phyloP scores from a whole-genome alignment of 2,113 vertebrate species.

The Columba livia region DNA sequence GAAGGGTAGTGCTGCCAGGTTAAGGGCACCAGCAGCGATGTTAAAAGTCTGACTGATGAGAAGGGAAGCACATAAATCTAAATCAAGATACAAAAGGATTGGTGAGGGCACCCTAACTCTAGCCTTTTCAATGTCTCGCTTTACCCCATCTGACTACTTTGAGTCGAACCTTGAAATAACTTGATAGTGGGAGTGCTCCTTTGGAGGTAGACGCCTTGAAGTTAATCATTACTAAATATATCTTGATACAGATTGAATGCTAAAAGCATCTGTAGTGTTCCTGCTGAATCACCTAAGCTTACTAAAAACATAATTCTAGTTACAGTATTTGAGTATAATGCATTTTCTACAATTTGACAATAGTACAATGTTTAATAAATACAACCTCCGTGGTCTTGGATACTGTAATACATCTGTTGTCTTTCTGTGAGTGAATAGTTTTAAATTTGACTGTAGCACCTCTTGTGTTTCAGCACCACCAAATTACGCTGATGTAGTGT shows the following conservation, averaged over 20 bases:
- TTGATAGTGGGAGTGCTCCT: background rate
- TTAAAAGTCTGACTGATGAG: background rate
- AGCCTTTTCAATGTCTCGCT: background rate
- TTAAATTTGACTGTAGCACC: background rate
- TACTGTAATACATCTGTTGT: background rate
- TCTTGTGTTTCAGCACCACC: conserved; percentile 78
- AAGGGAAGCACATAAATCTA: background rate
- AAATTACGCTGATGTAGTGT: conserved; percentile 84
- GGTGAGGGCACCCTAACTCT: background rate
- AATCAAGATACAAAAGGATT: background rate
- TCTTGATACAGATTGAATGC: background rate
- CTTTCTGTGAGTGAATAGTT: background rate
- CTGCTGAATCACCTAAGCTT: background rate
- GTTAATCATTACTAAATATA: background rate
- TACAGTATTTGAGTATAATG: background rate
- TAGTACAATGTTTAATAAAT: background rate
- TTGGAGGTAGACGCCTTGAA: background rate
- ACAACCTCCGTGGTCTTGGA: background rate
- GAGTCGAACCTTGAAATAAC: background rate
- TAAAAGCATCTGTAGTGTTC: background rate
- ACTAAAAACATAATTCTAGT: background rate
- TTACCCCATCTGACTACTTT: background rate
- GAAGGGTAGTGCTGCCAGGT: background rate
- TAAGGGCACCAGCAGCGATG: background rate
- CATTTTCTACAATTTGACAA: background rate